Conservation (phyloP, 2,797 vertebrate genomes). For the Melanotaenia parkinsoni region DNA sequence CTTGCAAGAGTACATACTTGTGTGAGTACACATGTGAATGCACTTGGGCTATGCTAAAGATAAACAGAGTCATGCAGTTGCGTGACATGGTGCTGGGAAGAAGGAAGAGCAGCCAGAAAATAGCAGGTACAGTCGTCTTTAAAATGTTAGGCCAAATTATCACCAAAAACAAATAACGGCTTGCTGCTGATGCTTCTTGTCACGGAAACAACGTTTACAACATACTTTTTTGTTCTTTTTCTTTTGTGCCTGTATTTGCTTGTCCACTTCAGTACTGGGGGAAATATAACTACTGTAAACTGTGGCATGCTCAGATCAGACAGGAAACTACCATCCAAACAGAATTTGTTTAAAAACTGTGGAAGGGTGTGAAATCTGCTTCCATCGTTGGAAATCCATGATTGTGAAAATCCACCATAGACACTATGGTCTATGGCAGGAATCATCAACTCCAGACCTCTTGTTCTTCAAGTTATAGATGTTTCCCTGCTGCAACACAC, state of each 20-base stretch:
- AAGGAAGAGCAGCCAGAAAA: slow-evolving; percentile 29
- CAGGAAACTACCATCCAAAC: neutral
- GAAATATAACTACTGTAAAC: neutral
- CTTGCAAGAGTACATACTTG: slow-evolving; percentile 13
- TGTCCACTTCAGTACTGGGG: neutral
- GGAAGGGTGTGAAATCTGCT: too few relatives aligned
- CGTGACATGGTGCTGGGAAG: slow-evolving; percentile 52
- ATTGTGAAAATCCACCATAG: too few relatives aligned
- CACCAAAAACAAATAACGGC: neutral
- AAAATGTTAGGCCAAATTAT: neutral
- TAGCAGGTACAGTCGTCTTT: neutral
- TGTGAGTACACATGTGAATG: slow-evolving; percentile 62
- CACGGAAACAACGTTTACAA: neutral
- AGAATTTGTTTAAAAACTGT: too few relatives aligned
- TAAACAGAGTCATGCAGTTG: slow-evolving; percentile 62
- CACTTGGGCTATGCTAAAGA: slow-evolving; percentile 69
- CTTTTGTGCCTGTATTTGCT: neutral
- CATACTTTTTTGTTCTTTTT: neutral
- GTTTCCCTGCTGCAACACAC: too few relatives aligned
- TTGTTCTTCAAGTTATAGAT: too few relatives aligned
- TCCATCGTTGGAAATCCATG: too few relatives aligned
- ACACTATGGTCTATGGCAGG: too few relatives aligned
- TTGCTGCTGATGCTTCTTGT: neutral
- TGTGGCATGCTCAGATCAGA: neutral
- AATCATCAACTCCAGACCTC: too few relatives aligned